phyloP scores from a whole-genome alignment of 2,888 invertebrate species.

The Melieria crassipennis region DNA sequence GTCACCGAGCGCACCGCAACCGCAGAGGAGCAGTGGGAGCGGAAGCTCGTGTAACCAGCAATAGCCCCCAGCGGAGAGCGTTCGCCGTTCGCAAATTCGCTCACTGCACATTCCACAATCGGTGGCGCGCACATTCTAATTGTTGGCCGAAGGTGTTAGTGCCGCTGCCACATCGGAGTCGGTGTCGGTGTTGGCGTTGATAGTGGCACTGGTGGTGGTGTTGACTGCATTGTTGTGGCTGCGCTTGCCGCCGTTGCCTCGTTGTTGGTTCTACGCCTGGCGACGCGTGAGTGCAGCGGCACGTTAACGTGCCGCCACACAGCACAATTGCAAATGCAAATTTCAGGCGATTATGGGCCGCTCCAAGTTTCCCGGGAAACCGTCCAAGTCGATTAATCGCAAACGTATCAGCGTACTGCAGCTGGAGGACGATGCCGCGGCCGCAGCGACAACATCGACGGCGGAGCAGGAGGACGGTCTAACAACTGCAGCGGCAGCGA shows the following conservation, averaged over 20 bases:
- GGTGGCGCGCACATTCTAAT: too few relatives aligned
- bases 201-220: constrained; percentile 3
- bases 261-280: too few relatives aligned
- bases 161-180: neutral
- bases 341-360: constrained; percentile 60
- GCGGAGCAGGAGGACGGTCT: constrained; percentile 37
- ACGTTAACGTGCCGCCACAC: too few relatives aligned
- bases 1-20: neutral
- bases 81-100: too few relatives aligned
- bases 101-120: too few relatives aligned
- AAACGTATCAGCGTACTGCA: constrained; percentile 82
- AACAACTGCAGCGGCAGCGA: constrained; percentile 39
- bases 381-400: constrained; percentile 86
- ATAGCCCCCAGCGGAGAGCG: too few relatives aligned
- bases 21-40: neutral
- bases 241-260: too few relatives aligned
- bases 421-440: constrained; percentile 52
- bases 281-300: too few relatives aligned
- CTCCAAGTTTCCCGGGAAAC: constrained; percentile 82
- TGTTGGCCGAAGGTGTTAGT: too few relatives aligned
- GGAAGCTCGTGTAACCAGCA: too few relatives aligned
- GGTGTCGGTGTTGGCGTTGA: neutral
- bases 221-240: too few relatives aligned
- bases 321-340: constrained; percentile 34
- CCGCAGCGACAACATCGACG: constrained; percentile 31